phyloP scores from a whole-genome alignment of 2,113 vertebrate species.

The Eubucco bourcierii region DNA sequence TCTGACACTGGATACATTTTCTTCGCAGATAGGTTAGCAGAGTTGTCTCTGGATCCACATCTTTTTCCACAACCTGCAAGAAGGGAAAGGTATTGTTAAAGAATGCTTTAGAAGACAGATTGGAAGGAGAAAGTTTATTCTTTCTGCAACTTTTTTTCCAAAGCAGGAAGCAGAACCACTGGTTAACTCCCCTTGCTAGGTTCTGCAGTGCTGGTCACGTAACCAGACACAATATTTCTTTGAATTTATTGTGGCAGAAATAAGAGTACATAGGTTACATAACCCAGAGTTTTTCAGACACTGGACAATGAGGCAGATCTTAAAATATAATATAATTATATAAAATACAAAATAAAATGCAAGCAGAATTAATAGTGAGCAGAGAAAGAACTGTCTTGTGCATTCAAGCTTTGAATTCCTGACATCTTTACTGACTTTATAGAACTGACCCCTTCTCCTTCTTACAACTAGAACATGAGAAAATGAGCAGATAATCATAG shows the following conservation, averaged over 20 bases:
- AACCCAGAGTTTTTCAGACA: background rate
- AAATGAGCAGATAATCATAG: background rate
- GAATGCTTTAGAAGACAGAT: background rate
- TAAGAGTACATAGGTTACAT: fast-evolving
- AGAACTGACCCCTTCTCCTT: background rate
- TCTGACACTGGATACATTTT: constrained; percentile 79
- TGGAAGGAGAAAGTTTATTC: background rate
- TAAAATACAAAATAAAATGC: background rate
- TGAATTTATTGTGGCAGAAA: background rate
- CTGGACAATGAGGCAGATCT: background rate
- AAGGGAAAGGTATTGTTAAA: background rate
- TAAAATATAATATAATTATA: no score
- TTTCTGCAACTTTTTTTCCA: background rate
- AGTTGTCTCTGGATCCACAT: constrained; percentile 89
- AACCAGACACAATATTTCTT: background rate
- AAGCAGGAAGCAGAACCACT: background rate
- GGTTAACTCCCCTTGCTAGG: background rate
- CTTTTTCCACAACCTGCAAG: constrained; percentile 85
- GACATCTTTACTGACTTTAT: background rate
- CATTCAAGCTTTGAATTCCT: background rate
- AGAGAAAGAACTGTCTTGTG: background rate
- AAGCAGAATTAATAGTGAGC: background rate
- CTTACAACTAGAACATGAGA: background rate
- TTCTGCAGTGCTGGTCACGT: fast-evolving
- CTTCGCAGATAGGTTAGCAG: constrained; percentile 87